Percentiles rank a stretch among this genome's conserved stretches.
Evolutionary conservation across 2,113 vertebrate genomes (phyloP).

Genomic region (Platysteira castanea): DNA sequence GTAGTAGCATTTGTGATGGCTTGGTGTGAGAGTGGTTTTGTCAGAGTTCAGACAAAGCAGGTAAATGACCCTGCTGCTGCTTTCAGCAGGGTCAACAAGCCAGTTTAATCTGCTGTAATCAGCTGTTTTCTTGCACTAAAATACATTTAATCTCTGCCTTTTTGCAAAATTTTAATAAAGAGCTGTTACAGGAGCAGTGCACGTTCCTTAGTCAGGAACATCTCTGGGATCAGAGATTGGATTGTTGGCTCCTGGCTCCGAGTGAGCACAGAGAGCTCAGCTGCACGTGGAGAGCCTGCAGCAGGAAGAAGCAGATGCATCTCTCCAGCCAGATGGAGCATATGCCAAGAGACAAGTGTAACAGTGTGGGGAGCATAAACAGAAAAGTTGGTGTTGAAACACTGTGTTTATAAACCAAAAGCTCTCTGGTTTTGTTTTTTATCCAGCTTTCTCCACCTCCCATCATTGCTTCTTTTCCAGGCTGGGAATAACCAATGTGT

Average conservation of each 20-base stretch:
- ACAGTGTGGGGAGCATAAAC: slow-evolving; percentile 30
- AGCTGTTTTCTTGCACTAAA: background rate
- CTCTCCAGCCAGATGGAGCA: slow-evolving; percentile 48
- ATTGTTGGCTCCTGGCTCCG: background rate
- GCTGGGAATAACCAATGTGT: background rate
- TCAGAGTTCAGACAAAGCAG: background rate
- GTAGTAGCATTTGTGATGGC: background rate
- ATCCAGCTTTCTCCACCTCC: background rate
- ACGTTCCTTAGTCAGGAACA: background rate
- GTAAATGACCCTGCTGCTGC: background rate
- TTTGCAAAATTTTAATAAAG: background rate
- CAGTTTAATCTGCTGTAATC: background rate
- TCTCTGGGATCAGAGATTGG: background rate
- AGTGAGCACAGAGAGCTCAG: slow-evolving; percentile 14
- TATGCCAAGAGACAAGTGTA: slow-evolving; percentile 53
- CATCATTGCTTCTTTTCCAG: background rate
- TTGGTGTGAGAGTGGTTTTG: background rate
- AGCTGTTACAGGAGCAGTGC: background rate
- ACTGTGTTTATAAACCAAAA: slow-evolving; percentile 52
- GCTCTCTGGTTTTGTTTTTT: slow-evolving; percentile 7
- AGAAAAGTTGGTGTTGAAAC: slow-evolving; percentile 50
- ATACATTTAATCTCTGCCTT: background rate
- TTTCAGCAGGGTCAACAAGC: background rate
- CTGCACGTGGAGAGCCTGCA: slow-evolving; percentile 44
- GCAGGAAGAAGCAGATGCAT: slow-evolving; percentile 51